Evolutionary conservation across 2,113 vertebrate species (phyloP).

Genomic region (Orthochromis malagaraziensis): DNA sequence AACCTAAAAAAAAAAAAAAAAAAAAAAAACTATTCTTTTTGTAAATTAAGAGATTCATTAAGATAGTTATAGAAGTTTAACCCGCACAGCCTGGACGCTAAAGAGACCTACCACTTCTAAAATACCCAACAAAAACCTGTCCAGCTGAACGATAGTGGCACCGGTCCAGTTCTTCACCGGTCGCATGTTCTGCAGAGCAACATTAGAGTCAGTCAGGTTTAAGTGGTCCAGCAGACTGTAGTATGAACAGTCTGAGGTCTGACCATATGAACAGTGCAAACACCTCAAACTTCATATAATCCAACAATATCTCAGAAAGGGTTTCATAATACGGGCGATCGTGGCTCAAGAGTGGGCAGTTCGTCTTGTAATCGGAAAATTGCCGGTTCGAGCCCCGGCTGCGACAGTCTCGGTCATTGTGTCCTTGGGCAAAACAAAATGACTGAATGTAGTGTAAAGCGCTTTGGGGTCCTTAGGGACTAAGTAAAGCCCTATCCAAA

Average conservation of each 20-base stretch:
- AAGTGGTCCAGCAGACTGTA: constrained; percentile 51
- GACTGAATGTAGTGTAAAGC: no score
- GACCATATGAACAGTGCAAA: not conserved
- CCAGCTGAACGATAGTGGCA: constrained; percentile 32
- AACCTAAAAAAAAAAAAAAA: no score
- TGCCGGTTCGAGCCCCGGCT: fast-evolving
- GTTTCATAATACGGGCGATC: fast-evolving
- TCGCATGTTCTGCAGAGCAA: constrained; percentile 23
- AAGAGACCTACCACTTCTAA: constrained; percentile 11
- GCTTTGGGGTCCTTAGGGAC: no score
- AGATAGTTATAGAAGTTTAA: constrained; percentile 9
- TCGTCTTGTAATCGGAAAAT: fast-evolving
- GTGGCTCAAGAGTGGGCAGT: not conserved
- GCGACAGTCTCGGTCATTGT: fast-evolving
- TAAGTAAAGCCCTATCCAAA: no score
- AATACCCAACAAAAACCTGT: constrained; percentile 56
- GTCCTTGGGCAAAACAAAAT: not conserved
- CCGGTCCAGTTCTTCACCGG: constrained; percentile 57
- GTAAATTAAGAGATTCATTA: not conserved
- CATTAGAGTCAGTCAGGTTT: constrained; percentile 35
- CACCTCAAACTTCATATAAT: not conserved
- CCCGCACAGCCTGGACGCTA: not conserved
- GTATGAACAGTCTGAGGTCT: constrained; percentile 64
- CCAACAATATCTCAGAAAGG: not conserved
- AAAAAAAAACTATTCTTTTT: not conserved